Percentiles rank a stretch among this genome's conserved stretches.
These are phyloP conservation scores for Drosophila gunungcola DNA, from an alignment of 1,140 invertebrate species.

Conservation along the genomic window DNA sequence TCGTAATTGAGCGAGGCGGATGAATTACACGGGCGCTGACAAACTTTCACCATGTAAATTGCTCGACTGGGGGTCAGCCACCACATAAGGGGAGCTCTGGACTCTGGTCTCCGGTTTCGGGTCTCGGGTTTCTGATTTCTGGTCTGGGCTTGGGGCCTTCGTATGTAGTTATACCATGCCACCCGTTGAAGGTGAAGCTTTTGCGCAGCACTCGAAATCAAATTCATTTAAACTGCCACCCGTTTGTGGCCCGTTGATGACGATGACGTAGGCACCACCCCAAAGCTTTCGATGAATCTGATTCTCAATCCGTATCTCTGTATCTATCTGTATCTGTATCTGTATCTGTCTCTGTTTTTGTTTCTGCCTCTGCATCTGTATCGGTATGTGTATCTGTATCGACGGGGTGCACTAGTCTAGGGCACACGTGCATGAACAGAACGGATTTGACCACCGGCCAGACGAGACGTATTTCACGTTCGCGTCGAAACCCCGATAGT, in stretches of 20 bases:
- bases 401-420: slow-evolving; percentile 31
- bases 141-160: not conserved
- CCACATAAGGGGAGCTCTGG: slow-evolving; percentile 35
- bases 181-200: slow-evolving; percentile 51
- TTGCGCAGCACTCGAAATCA: slow-evolving; percentile 69
- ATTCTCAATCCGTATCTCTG: slow-evolving; percentile 2
- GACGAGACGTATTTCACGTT: slow-evolving; percentile 22
- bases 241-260: not conserved
- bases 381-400: not conserved
- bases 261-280: slow-evolving; percentile 45
- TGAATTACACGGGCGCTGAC: slow-evolving; percentile 65
- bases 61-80: slow-evolving; percentile 44
- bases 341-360: slow-evolving; percentile 3
- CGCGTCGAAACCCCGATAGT: slow-evolving; percentile 12
- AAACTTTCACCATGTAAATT: slow-evolving; percentile 71
- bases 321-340: not conserved
- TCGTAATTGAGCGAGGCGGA: slow-evolving; percentile 63
- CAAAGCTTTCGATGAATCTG: slow-evolving; percentile 27
- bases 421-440: slow-evolving; percentile 48
- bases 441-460: slow-evolving; percentile 13
- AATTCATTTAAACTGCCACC: slow-evolving; percentile 58
- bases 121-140: not conserved
- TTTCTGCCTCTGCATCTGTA: not conserved
- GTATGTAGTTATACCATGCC: slow-evolving; percentile 12
- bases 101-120: no score